phyloP scores from a whole-genome alignment of 1,140 invertebrate genomes.

The Uloborus diversus region DNA sequence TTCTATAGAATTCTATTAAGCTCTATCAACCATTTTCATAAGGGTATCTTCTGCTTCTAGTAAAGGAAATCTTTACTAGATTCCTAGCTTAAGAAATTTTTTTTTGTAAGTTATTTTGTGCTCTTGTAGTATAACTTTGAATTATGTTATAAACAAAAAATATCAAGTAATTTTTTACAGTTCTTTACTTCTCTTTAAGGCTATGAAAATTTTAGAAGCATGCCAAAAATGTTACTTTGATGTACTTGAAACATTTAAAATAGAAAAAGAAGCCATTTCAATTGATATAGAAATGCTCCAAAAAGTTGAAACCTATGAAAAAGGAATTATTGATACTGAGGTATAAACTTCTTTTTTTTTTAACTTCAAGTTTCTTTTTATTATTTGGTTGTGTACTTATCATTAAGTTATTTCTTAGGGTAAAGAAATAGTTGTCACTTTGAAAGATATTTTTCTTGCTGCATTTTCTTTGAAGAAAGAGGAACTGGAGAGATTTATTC shows the following conservation, averaged over 20 bases:
- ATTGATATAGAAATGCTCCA: constrained; percentile 11
- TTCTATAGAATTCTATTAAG: no score
- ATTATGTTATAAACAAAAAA: no score
- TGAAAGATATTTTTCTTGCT: constrained; percentile 7
- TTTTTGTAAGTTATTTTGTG: no score
- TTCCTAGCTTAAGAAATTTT: no score
- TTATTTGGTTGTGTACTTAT: not conserved
- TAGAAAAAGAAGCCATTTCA: constrained; percentile 18
- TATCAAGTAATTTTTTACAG: not conserved
- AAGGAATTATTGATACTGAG: not conserved
- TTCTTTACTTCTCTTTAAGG: not conserved
- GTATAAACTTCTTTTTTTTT: constrained; percentile 1
- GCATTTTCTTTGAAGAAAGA: constrained; percentile 11
- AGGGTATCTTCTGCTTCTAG: no score
- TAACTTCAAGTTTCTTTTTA: not conserved
- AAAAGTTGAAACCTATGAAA: not conserved
- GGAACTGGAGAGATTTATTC: constrained; percentile 20
- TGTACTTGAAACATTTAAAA: constrained; percentile 26
- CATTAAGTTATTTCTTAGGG: no score
- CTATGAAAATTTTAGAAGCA: not conserved
- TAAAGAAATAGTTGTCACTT: constrained; percentile 1
- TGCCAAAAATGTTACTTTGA: not conserved
- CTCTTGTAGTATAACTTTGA: no score
- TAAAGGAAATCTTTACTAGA: no score
- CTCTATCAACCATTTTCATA: no score